Evolutionary conservation across 1,140 invertebrate genomes (phyloP).

Genomic region (Aplysia californica): DNA sequence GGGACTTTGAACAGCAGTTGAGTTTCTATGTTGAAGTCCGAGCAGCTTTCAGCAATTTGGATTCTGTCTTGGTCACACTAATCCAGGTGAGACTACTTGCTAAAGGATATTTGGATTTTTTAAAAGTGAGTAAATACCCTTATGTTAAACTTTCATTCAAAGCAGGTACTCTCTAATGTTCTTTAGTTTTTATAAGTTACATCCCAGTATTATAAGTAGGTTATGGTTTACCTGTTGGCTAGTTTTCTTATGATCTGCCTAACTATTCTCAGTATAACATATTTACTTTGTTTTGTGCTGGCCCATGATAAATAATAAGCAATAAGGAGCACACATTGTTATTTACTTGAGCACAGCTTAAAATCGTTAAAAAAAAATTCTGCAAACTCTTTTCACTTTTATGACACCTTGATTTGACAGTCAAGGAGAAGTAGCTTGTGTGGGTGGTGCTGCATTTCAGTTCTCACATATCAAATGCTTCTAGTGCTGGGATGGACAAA

Average conservation of each 20-base stretch:
- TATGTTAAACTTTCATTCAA: too few relatives aligned
- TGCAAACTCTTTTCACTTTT: too few relatives aligned
- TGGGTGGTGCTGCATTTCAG: too few relatives aligned
- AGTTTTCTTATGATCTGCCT: background rate
- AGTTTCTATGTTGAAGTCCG: constrained; percentile 94
- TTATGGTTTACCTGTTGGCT: background rate
- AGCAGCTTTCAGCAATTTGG: constrained; percentile 88
- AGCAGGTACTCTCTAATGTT: too few relatives aligned
- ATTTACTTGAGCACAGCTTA: background rate
- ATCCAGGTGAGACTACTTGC: constrained; percentile 87
- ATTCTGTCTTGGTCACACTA: constrained; percentile 84
- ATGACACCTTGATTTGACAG: too few relatives aligned
- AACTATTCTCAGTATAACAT: background rate
- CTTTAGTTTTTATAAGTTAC: too few relatives aligned
- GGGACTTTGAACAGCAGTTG: constrained; percentile 90
- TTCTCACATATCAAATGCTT: background rate
- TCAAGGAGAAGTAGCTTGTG: too few relatives aligned
- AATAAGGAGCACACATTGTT: background rate
- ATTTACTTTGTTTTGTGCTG: background rate
- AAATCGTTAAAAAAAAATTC: too few relatives aligned
- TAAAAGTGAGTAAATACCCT: too few relatives aligned
- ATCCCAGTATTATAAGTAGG: too few relatives aligned
- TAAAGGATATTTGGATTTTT: too few relatives aligned
- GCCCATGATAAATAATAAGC: background rate
- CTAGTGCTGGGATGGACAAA: too few relatives aligned